A percentile compares a stretch with the other conserved stretches of the same genome.
Evolutionary conservation across 2,888 invertebrate species (phyloP).

Genomic region (Colostygia pectinataria): DNA sequence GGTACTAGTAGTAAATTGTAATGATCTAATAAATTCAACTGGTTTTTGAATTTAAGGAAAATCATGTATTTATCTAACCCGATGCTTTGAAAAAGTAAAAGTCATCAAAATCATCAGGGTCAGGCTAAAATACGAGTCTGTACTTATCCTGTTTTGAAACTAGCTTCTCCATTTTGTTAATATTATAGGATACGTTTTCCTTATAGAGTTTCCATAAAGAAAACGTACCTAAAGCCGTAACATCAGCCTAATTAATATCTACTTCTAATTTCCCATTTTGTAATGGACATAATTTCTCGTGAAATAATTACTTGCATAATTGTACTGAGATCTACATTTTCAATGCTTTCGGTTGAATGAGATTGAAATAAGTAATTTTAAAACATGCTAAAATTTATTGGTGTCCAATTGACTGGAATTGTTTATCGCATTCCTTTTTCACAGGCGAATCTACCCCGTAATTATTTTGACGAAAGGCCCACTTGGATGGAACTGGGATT

Average conservation of each 20-base stretch:
- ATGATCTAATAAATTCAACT: too few species aligned
- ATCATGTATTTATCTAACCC: too few species aligned
- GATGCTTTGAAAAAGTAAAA: too few species aligned
- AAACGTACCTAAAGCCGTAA: slow-evolving; percentile 16
- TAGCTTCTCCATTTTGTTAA: too few species aligned
- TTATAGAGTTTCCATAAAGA: too few species aligned
- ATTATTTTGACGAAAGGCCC: slow-evolving; percentile 77
- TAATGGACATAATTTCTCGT: slow-evolving; percentile 8
- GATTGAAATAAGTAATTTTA: slow-evolving; percentile 10
- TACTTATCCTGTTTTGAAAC: too few species aligned
- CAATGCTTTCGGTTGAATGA: not conserved
- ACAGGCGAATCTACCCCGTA: slow-evolving; percentile 76
- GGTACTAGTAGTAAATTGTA: too few species aligned
- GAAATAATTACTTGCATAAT: not conserved
- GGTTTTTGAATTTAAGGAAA: too few species aligned
- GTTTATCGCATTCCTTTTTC: slow-evolving; percentile 43
- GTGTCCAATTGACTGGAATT: slow-evolving; percentile 20
- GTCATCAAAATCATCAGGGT: too few species aligned
- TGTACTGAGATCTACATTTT: not conserved
- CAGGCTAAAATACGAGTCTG: too few species aligned
- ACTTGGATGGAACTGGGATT: slow-evolving; percentile 76
- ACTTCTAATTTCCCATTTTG: slow-evolving; percentile 9
- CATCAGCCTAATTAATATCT: slow-evolving; percentile 38
- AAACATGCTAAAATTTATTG: slow-evolving; percentile 10
- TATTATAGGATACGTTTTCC: too few species aligned